Conservation (phyloP, 2,797 vertebrate genomes). For the Florisuga fusca region DNA sequence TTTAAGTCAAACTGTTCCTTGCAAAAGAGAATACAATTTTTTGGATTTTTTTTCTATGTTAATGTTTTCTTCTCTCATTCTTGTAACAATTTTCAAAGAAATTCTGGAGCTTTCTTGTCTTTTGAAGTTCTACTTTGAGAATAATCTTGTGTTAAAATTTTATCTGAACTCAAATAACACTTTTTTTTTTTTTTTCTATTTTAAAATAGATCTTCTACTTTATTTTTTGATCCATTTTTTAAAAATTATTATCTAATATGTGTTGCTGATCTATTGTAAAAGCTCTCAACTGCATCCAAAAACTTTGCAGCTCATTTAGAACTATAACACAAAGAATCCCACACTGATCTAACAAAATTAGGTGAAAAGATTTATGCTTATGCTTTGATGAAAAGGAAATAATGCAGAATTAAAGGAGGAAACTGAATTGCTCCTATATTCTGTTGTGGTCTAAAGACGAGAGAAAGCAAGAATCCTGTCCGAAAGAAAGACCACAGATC, state of each 20-base stretch:
- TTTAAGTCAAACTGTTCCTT: not conserved
- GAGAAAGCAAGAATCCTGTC: not conserved
- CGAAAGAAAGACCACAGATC: not conserved
- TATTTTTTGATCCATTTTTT: not conserved
- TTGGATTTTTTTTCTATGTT: not conserved
- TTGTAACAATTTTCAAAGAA: not conserved
- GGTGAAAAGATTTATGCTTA: accelerated
- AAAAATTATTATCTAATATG: no score
- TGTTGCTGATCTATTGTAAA: no score
- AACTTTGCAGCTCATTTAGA: not conserved
- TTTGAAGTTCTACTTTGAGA: not conserved
- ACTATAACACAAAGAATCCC: accelerated
- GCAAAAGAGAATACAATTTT: not conserved
- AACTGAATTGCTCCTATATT: not conserved
- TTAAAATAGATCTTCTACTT: not conserved
- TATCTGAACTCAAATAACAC: not conserved
- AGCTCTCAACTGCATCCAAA: not conserved
- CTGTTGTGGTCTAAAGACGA: not conserved
- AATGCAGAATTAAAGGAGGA: not conserved
- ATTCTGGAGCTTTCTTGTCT: not conserved
- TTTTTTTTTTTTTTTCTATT: not conserved
- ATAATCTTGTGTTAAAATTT: not conserved
- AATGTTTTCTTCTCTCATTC: not conserved
- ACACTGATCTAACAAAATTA: not conserved
- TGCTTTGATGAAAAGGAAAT: not conserved